Percentiles rank a stretch among this genome's conserved stretches.
Evolutionary conservation across 92 coral and sea anemone species (phyloP).

Genomic region (Chrysogorgia sp.): DNA sequence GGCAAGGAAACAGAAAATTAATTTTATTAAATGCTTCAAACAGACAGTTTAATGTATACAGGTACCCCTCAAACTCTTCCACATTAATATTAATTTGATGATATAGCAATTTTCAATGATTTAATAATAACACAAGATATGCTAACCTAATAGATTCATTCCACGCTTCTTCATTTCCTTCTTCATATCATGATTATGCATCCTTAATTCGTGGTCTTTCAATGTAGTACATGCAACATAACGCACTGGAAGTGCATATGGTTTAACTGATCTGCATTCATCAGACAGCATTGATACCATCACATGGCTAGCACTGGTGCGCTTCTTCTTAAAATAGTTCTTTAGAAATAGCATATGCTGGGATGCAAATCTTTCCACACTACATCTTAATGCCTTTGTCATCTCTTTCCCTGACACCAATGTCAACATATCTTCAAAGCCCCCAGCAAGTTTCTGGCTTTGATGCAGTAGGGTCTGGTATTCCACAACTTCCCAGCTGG

Average conservation of each 20-base stretch:
- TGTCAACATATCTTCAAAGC: conserved; percentile 34
- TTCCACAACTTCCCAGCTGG: conserved; percentile 56
- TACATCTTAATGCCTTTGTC: conserved; percentile 6
- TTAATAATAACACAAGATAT: not conserved
- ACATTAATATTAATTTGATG: too few relatives aligned
- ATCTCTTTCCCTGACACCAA: conserved; percentile 6
- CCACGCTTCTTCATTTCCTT: conserved; percentile 49
- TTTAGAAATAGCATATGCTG: conserved; percentile 4
- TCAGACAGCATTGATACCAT: conserved; percentile 62
- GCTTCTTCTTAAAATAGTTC: conserved; percentile 54
- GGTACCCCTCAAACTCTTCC: not conserved
- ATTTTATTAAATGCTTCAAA: not conserved
- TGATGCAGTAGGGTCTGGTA: conserved; percentile 52
- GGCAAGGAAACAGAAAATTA: not conserved
- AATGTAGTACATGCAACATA: too few relatives aligned
- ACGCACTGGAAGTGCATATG: too few relatives aligned
- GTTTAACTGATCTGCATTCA: conserved; percentile 48
- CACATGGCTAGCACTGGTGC: conserved; percentile 55
- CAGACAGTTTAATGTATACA: not conserved
- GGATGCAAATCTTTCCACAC: not conserved
- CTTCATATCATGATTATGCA: conserved; percentile 39
- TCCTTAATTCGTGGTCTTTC: too few relatives aligned
- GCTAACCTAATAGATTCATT: conserved; percentile 52
- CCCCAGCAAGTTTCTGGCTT: conserved; percentile 29
- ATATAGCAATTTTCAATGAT: too few relatives aligned